A percentile compares a stretch with the other conserved stretches of the same genome.
Evolutionary conservation across 2,888 invertebrate genomes (phyloP).

Genomic region (Oscheius sp.): DNA sequence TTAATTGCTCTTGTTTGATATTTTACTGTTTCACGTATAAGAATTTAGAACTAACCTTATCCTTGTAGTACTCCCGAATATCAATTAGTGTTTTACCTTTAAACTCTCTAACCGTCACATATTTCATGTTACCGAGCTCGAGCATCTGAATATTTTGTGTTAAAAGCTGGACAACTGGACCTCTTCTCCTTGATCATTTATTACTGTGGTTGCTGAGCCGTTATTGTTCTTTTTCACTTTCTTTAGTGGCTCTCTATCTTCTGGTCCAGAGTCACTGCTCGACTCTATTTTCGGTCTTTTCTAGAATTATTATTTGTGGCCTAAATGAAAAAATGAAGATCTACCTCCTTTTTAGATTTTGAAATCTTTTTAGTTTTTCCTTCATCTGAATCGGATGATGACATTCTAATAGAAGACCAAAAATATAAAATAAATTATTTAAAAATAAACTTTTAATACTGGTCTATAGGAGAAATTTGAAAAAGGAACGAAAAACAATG

Average conservation of each 20-base stretch:
- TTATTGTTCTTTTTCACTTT: conserved; percentile 2
- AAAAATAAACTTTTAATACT: too few relatives aligned
- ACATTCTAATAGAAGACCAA: not conserved
- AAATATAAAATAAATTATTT: not conserved
- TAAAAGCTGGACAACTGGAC: not conserved
- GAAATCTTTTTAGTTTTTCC: not conserved
- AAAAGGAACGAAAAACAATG: too few relatives aligned
- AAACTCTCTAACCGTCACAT: conserved; percentile 51
- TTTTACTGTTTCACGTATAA: not conserved
- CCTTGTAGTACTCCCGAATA: conserved; percentile 64
- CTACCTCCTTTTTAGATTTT: not conserved
- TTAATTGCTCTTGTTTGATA: not conserved
- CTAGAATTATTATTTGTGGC: not conserved
- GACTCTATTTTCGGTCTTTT: conserved; percentile 20
- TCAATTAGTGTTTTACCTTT: conserved; percentile 57
- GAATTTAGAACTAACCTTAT: conserved; percentile 45
- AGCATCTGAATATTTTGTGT: conserved; percentile 39
- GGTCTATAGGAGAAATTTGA: too few relatives aligned
- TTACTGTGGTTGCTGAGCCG: not conserved
- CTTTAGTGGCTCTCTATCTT: conserved; percentile 11
- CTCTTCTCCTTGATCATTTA: conserved; percentile 20
- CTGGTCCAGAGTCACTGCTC: not conserved
- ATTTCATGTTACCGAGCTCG: conserved; percentile 57
- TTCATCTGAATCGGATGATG: conserved; percentile 19
- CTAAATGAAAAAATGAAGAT: not conserved